Evolutionary conservation across 23 tunicate species (phyloP), one percentile per base, ranked within the genome.

Genomic region (Botrylloides violaceus): DNA sequence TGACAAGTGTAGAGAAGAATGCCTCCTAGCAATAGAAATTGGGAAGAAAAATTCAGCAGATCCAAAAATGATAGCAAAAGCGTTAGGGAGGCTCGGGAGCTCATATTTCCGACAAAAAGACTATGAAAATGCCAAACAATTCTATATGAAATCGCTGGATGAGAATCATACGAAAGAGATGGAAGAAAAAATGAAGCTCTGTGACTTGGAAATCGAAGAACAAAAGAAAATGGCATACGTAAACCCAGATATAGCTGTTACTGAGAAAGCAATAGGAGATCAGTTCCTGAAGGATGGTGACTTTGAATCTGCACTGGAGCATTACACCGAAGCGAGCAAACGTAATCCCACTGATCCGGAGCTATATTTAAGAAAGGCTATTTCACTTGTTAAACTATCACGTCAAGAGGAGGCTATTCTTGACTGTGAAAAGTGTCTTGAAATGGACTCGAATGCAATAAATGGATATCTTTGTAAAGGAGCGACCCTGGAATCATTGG

Each of bases 401-500:
- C 88, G 81, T 28, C 86, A 80, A 66, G 36, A 78, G 31, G 64
- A 71, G 7, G 98, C 98, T 23, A 36, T 84, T 31, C 72, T 80
- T 37, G 98, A 93, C 68, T 81, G 89, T 65, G 95, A 93, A 3
- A 81, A 68, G 2, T 73, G 88, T 38, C 57, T 93, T 20, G 66
- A 81, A 64, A 70, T 72, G 22, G 87, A 93, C 53, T 82, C 98
- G 3, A 72, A 77, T 15, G 81, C 55, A 72, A 83, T 84, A 19
- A 80, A 92, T 55, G 85, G 93, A 36, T 87, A 84, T 56, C 71
- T 92, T 22, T 75, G 88, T 3, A 81, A 82, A 72, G 98, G 98
- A 26, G 84, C 90, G 1, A 81, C 84, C 9, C 79, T 86, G 33
- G 98, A 93, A 78, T 86, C 95, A 2, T 20, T 85, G 66, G 66